Conservation (phyloP, 1,140 invertebrate species). For the Penaeus chinensis region DNA sequence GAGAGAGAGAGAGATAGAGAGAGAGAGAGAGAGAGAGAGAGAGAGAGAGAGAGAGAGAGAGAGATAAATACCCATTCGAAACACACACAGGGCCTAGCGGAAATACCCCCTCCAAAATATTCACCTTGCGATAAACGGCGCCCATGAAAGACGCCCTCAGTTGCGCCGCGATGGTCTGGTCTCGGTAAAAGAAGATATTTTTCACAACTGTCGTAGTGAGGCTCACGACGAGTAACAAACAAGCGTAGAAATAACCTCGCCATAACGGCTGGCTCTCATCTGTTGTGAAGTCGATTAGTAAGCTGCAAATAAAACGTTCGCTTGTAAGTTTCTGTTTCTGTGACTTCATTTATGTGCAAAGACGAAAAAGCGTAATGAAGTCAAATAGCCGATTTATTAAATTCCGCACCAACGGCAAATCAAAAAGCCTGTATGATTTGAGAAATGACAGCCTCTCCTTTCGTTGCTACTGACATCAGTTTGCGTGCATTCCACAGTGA, state of each 20-base stretch:
- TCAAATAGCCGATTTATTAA: too few species aligned
- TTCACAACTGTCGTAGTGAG: background rate
- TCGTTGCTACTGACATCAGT: too few species aligned
- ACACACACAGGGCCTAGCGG: background rate
- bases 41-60: background rate
- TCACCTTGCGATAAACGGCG: slow-evolving; percentile 90
- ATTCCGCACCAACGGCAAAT: too few species aligned
- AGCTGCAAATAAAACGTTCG: background rate
- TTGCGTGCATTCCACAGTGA: too few species aligned
- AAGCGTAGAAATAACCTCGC: background rate
- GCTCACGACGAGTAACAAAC: background rate
- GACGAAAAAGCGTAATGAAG: too few species aligned
- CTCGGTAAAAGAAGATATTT: background rate
- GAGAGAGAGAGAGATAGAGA: too few species aligned
- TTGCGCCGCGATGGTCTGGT: slow-evolving; percentile 79
- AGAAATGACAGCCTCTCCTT: too few species aligned
- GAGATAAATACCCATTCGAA: background rate
- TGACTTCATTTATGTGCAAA: too few species aligned
- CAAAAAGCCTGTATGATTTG: too few species aligned
- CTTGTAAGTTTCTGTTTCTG: too few species aligned
- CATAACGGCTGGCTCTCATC: background rate
- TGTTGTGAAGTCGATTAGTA: background rate
- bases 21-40: too few species aligned
- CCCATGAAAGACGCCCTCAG: slow-evolving; percentile 91
- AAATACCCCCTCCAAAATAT: background rate